Percentiles rank a stretch among this genome's conserved stretches.
Evolutionary conservation across 2,797 vertebrate genomes (phyloP).

Genomic region (Enteromius anoplus): DNA sequence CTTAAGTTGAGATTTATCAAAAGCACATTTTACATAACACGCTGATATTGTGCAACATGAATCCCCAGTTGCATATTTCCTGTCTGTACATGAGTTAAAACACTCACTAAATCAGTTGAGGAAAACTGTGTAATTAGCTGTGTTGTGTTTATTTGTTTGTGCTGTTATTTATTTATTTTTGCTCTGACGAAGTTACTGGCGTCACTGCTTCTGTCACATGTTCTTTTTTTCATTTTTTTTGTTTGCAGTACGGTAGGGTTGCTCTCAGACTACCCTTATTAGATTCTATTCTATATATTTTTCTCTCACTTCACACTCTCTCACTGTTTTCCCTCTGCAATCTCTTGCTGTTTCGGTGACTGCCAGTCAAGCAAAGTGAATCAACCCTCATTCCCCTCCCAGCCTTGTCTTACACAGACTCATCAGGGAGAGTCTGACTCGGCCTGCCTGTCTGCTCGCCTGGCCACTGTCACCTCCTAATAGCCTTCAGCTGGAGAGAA

Average conservation of each 20-base stretch:
- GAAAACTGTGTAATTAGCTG: not conserved
- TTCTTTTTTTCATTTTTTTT: not conserved
- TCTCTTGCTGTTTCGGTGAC: conserved; percentile 35
- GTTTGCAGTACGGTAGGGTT: not conserved
- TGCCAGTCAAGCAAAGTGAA: conserved; percentile 48
- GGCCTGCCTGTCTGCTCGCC: conserved; percentile 50
- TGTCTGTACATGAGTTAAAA: not conserved
- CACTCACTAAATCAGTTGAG: not conserved
- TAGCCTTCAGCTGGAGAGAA: conserved; percentile 73
- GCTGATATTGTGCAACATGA: not conserved
- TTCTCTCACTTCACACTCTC: not conserved
- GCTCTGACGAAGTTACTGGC: not conserved
- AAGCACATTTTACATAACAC: not conserved
- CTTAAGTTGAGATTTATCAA: not conserved
- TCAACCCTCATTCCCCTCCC: conserved; percentile 43
- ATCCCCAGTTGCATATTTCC: conserved; percentile 1
- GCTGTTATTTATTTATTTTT: conserved; percentile 1
- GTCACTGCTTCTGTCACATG: conserved; percentile 20
- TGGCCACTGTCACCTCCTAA: conserved; percentile 67
- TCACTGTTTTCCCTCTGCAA: conserved; percentile 24
- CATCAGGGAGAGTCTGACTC: conserved; percentile 11
- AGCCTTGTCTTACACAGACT: conserved; percentile 38
- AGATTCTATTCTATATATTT: not conserved
- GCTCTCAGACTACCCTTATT: not conserved
- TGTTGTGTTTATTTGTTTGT: not conserved